Base-by-base conservation (phyloP, 2,113 vertebrate genomes). In the Odontesthes bonariensis region DNA sequence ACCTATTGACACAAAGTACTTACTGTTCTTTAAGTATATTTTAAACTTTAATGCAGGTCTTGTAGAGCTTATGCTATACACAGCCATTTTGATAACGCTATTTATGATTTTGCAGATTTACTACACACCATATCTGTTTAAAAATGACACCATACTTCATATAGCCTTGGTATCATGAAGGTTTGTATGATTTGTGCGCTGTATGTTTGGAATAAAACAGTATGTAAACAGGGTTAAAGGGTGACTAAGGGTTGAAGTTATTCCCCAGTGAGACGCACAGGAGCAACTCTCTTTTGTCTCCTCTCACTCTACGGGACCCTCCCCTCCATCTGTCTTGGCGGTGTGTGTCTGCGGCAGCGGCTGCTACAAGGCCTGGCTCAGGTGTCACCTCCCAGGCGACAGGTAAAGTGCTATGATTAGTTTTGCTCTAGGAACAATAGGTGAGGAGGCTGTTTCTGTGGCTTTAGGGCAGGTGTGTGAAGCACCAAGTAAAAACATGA, bases 361-460 rank as follows among this genome's bases (percentile, higher is more conserved):
- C 69, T 32, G 65, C 46, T 74, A 73, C 55, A 74, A 65, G 86
- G 64, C 72, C 49, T 7, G 77, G 81, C 90, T 92, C 92, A 90
- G 90, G 90, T 93, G 83, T 91, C 92, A 86, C 81, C 77, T 91
- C 83, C 83, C 66, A 70, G 90, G 83, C 85, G 81, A 84, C 89
- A 89, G 92, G 89, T 92, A 92, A 92, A 92, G 85, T 93, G 90
- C 78, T 51, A 79, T 91, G 88, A 93, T 93, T 93, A 92, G 88
- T 91, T 89, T 81, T 83, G 89, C 88, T 74, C 60, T 22, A 3
- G 75, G 81, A 76, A 90, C 87, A 91, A 92, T 85, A 69, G 86
- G 71, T 16, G 54, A 81, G 85, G 69, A 66, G 80, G 79, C 88
- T 72, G 72, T 49, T 82, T 77, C 69, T 88, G 79, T 71, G 85